A percentile compares a stretch with the other conserved stretches of the same genome.
These are phyloP conservation scores for Naja naja DNA, from an alignment of 2,113 vertebrate species.

Conservation along the genomic window DNA sequence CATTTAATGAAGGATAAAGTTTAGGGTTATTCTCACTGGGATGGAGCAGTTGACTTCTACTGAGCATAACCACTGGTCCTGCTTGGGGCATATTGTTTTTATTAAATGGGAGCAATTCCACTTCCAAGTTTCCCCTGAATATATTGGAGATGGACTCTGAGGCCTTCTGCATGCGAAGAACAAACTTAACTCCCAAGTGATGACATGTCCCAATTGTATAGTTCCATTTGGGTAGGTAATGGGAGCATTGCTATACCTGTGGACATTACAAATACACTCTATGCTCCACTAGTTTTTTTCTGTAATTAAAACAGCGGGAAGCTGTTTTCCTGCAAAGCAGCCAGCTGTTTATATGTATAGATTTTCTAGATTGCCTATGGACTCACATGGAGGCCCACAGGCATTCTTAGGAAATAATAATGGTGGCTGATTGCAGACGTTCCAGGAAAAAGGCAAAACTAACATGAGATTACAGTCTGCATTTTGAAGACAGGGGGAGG, in stretches of 20 bases:
- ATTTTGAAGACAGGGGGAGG: not conserved
- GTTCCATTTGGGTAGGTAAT: not conserved
- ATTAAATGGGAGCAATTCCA: not conserved
- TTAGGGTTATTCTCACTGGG: not conserved
- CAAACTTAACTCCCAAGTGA: not conserved
- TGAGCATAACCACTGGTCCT: not conserved
- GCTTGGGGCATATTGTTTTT: not conserved
- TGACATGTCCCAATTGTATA: not conserved
- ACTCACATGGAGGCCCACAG: not conserved
- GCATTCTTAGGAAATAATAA: not conserved
- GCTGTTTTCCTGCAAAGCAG: not conserved
- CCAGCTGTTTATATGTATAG: not conserved
- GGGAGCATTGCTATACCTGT: not conserved
- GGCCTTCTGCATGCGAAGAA: not conserved
- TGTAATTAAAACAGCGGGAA: not conserved
- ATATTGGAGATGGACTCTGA: not conserved
- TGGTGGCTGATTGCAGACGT: not conserved
- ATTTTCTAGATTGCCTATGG: not conserved
- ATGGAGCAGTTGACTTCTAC: not conserved
- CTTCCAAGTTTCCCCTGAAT: not conserved
- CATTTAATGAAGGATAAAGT: not conserved
- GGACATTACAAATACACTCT: not conserved
- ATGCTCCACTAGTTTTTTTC: not conserved
- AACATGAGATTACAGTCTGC: not conserved
- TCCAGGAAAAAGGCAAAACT: not conserved